Conservation (phyloP, 2,113 vertebrate genomes). For the Ornithorhynchus anatinus region DNA sequence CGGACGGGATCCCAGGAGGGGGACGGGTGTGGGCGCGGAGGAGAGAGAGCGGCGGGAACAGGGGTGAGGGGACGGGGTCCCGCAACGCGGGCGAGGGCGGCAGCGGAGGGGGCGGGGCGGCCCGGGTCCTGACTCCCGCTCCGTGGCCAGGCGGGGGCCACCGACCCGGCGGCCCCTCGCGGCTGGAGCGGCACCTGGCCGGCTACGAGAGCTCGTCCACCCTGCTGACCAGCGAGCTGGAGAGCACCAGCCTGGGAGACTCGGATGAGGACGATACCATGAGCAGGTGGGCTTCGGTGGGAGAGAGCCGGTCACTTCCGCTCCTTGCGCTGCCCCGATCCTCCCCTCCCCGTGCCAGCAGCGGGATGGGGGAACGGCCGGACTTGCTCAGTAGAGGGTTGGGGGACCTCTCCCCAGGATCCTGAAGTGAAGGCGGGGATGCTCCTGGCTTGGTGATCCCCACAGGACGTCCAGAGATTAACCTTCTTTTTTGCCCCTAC, state of each 20-base stretch:
- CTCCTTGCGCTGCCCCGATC: not conserved
- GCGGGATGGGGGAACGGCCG: too few relatives aligned
- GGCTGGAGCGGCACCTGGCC: conserved; percentile 83
- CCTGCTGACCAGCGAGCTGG: conserved; percentile 89
- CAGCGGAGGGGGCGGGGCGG: not conserved
- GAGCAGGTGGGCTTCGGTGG: conserved; percentile 77
- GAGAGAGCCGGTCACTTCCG: too few relatives aligned
- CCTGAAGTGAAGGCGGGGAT: too few relatives aligned
- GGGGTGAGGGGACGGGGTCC: not conserved
- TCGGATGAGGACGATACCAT: conserved; percentile 89
- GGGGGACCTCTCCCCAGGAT: too few relatives aligned
- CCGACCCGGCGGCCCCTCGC: conserved; percentile 75
- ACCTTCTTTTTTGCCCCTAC: too few relatives aligned
- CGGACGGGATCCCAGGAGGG: too few relatives aligned
- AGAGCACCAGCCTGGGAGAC: conserved; percentile 88
- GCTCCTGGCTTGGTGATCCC: too few relatives aligned
- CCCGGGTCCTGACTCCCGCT: not conserved
- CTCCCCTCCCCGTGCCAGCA: not conserved
- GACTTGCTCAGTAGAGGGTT: too few relatives aligned
- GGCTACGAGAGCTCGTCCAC: conserved; percentile 88
- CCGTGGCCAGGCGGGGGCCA: conserved; percentile 56
- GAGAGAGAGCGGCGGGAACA: too few relatives aligned
- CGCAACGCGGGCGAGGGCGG: not conserved
- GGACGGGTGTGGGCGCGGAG: not conserved
- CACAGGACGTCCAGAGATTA: too few relatives aligned